phyloP scores from a whole-genome alignment of 2,797 vertebrate species.

The Anguilla obscura region DNA sequence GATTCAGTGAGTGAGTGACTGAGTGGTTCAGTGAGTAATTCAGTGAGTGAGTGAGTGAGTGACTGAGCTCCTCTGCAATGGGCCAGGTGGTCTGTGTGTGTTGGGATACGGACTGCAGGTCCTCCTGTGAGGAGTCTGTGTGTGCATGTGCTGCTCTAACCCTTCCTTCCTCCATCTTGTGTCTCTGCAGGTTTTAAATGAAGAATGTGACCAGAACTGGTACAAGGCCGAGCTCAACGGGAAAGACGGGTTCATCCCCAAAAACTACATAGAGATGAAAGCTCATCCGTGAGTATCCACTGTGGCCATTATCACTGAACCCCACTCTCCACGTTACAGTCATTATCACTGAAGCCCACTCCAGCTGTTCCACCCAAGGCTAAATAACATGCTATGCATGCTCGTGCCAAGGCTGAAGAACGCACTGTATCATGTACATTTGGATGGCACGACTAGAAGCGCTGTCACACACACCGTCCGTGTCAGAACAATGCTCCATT shows the following conservation, averaged over 20 bases:
- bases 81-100: no score
- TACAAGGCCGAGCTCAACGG: slow-evolving; percentile 98
- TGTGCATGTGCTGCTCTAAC: background rate
- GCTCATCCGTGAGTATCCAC: slow-evolving; percentile 90
- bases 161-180: background rate
- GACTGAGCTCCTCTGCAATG: no score
- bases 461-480: no score
- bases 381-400: no score
- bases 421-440: no score
- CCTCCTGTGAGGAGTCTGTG: background rate
- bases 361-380: no score
- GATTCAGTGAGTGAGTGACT: background rate
- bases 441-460: no score
- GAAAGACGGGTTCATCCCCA: slow-evolving; percentile 98
- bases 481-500: no score
- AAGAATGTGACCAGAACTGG: slow-evolving; percentile 99
- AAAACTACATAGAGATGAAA: slow-evolving; percentile 99
- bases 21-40: background rate
- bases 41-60: background rate
- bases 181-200: slow-evolving; percentile 89
- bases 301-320: background rate
- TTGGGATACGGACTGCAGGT: background rate
- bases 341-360: background rate
- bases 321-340: background rate
- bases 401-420: no score